phyloP scores from a whole-genome alignment of 2,888 invertebrate genomes.

The Ypsolopha sequella region DNA sequence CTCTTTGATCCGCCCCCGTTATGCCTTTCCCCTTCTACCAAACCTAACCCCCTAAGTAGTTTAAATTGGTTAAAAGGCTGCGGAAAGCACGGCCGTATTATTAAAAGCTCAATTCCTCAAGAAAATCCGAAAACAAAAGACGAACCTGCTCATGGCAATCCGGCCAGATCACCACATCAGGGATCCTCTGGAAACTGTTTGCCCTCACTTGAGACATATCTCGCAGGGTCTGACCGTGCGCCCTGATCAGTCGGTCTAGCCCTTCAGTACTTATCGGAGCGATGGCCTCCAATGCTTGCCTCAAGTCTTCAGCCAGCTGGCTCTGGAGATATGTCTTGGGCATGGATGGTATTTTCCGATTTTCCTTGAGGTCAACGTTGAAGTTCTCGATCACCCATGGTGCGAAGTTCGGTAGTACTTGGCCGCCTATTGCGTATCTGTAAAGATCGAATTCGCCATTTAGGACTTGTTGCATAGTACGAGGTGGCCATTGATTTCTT shows the following conservation, averaged over 20 bases:
- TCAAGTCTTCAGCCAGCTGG: constrained; percentile 57
- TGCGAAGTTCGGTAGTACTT: constrained; percentile 81
- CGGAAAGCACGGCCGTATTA: too few species aligned
- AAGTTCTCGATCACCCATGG: constrained; percentile 84
- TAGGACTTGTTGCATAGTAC: too few species aligned
- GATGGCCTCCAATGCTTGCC: constrained; percentile 41
- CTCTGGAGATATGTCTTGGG: constrained; percentile 77
- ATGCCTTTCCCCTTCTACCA: too few species aligned
- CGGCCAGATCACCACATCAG: constrained; percentile 96
- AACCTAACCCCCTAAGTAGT: too few species aligned
- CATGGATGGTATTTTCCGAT: constrained; percentile 55
- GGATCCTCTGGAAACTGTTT: constrained; percentile 85
- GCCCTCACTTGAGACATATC: constrained; percentile 86
- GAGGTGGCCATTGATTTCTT: too few species aligned
- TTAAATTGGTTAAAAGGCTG: too few species aligned
- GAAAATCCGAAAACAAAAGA: neutral
- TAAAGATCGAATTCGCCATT: constrained; percentile 10
- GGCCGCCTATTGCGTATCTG: constrained; percentile 83
- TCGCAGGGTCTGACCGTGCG: constrained; percentile 93
- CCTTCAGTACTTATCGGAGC: constrained; percentile 71
- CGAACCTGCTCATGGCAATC: constrained; percentile 80
- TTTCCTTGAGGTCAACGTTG: constrained; percentile 69
- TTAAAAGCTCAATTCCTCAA: neutral
- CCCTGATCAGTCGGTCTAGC: constrained; percentile 86
- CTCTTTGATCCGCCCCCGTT: too few species aligned